Percentiles rank a stretch among this genome's conserved stretches.
Evolutionary conservation across 2,113 vertebrate species (phyloP).

Genomic region (Ondatra zibethicus): DNA sequence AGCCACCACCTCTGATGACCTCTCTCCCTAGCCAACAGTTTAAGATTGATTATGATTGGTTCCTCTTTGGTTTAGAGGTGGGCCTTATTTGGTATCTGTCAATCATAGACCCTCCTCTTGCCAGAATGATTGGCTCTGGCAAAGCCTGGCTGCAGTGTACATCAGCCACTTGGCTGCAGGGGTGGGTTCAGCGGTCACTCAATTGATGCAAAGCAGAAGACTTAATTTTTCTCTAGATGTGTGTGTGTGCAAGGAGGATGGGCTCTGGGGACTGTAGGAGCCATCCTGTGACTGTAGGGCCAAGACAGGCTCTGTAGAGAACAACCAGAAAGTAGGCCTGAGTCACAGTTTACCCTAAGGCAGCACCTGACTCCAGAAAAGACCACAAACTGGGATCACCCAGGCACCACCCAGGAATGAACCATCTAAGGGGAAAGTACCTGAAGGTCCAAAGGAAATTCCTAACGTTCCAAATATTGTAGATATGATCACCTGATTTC

Average conservation of each 20-base stretch:
- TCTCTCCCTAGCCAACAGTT: fast-evolving
- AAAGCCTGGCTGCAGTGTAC: background rate
- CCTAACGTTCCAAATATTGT: too few relatives aligned
- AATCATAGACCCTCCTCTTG: background rate
- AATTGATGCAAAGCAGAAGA: background rate
- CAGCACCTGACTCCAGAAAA: too few relatives aligned
- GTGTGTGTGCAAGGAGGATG: background rate
- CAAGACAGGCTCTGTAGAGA: too few relatives aligned
- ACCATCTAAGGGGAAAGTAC: too few relatives aligned
- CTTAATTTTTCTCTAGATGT: background rate
- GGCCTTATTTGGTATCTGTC: background rate
- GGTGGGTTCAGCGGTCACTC: background rate
- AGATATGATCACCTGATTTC: too few relatives aligned
- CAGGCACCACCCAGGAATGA: too few relatives aligned
- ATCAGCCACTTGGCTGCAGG: background rate
- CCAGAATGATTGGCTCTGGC: background rate
- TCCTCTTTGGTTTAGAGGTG: fast-evolving
- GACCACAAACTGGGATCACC: too few relatives aligned
- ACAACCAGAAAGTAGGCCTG: too few relatives aligned
- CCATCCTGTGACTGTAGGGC: background rate
- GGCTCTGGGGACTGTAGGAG: background rate
- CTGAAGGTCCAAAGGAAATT: too few relatives aligned
- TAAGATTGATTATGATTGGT: background rate
- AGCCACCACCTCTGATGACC: fast-evolving
- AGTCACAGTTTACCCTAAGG: too few relatives aligned